Evolutionary conservation across 2,113 vertebrate genomes (phyloP).

Genomic region (Barbus barbus): DNA sequence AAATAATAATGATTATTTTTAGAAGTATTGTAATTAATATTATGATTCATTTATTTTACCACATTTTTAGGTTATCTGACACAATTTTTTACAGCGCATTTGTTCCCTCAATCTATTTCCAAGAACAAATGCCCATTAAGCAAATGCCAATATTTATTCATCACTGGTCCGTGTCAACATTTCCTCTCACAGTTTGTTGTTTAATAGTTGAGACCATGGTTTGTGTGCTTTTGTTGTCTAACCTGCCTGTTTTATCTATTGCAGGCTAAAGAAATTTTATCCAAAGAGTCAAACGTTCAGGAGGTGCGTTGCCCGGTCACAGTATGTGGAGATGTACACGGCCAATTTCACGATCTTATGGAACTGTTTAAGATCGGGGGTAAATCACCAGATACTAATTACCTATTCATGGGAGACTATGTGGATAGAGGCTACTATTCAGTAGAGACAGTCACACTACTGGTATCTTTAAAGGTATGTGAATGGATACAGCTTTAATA

Average conservation of each 20-base stretch:
- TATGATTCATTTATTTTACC: too few relatives aligned
- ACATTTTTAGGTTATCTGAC: too few relatives aligned
- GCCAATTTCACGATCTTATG: constrained; percentile 80
- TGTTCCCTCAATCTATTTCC: background rate
- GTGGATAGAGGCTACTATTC: constrained; percentile 84
- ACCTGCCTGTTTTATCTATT: constrained; percentile 22
- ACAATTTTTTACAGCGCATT: background rate
- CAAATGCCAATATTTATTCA: background rate
- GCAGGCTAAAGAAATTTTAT: constrained; percentile 97
- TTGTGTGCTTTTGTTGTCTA: background rate
- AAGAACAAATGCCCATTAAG: background rate
- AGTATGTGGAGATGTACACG: constrained; percentile 81
- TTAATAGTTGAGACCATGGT: background rate
- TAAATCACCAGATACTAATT: constrained; percentile 97
- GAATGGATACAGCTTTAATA: background rate
- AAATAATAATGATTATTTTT: background rate
- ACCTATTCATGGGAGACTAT: constrained; percentile 88
- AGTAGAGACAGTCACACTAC: constrained; percentile 94
- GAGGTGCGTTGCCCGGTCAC: constrained; percentile 97
- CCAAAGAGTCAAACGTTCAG: constrained; percentile 96
- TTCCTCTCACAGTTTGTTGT: background rate
- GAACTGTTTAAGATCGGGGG: constrained; percentile 83
- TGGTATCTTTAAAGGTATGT: constrained; percentile 96
- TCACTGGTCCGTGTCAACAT: background rate
- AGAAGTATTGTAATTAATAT: background rate